Base-by-base conservation (phyloP, 2,113 vertebrate genomes). In the Macquaria australasica region DNA sequence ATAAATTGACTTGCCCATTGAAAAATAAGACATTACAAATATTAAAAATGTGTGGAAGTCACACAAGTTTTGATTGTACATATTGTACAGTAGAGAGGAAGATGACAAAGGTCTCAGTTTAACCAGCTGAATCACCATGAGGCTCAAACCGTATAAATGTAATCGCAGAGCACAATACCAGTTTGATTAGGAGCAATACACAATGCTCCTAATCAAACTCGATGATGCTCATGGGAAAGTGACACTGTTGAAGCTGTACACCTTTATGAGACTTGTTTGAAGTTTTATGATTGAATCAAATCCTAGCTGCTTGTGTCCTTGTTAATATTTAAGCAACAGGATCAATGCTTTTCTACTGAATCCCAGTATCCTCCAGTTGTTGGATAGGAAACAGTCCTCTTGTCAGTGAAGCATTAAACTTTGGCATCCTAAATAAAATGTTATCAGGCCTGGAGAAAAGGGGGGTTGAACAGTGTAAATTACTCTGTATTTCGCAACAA, bases 201-300 rank as follows among this genome's bases (percentile, higher is more conserved):
- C 53, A 67, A 8, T 23, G n/a, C 51, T 43, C 28, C 9, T 5
- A 43, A 66, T 56, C 51, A 85, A 4, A 12, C 18, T 18, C 1
- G 1, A 3, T 41, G 1, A n/a, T 28, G n/a, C 18, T 12, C 15
- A 28, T 4, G 12, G 18, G 20, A 16, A 28, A 73, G 1, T n/a
- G 20, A 31, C 8, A 5, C 14, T 45, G 4, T 10, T 25, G 6
- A 60, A 62, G 18, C 28, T 64, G 55, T 1, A 10, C 1, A 53
- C 11, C 43, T 77, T 79, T 53, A 82, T 48, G 20, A 0, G 34
- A 18, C 63, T 69, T 28, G 72, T 86, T 89, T 89, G 80, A 89
- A 85, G 72, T 80, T 80, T 87, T 79, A 84, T 48, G 64, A 23
- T 51, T 70, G 58, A 71, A 41, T 67, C 8, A 16, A 16, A 45